Evolutionary conservation across 2,888 invertebrate species (phyloP), one percentile per base, ranked within the genome.

Genomic region (Podabrus alpinus): DNA sequence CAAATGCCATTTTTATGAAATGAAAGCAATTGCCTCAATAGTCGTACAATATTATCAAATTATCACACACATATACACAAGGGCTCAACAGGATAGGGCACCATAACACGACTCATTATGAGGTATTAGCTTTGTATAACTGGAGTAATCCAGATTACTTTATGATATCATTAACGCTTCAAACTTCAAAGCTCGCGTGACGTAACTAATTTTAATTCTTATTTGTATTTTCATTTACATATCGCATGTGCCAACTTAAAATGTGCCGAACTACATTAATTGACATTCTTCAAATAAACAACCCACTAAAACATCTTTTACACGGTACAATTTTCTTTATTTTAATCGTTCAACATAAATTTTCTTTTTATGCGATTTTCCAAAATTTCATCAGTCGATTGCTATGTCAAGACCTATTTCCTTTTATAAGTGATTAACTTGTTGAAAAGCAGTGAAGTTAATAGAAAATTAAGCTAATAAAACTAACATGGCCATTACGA

Each of bases 141-240:
- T 84, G 80, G 82, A 82, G 79, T 85, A 85, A 85, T 85, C 85
- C 84, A 84, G 85, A 85, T 85, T 64, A 84, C 80, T 86, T 86
- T 85, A 86, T 82, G 83, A 81, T 82, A 80, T 82, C 84, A 82
- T 85, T 85, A 85, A 85, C 82, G 85, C 84, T 83, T 82, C 82
- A 81, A 82, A 82, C 84, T 83, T 82, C 82, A 81, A 82, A 82
- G 83, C 81, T 85, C 81, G 84, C 85, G 84, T 85, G 86, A 85
- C 86, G 84, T 85, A 84, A 84, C 84, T 82, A 85, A 85, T 84
- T 85, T 85, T 83, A 84, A 83, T 82, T 81, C 78, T 79, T 80
- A 80, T 79, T 78, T 78, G 82, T 81, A 81, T 80, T 82, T 19
- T 81, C 85, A 85, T 85, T 85, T 85, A 84, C 85, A 85, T 85